Conservation (phyloP, 2,113 vertebrate genomes). For the Murina feae region DNA sequence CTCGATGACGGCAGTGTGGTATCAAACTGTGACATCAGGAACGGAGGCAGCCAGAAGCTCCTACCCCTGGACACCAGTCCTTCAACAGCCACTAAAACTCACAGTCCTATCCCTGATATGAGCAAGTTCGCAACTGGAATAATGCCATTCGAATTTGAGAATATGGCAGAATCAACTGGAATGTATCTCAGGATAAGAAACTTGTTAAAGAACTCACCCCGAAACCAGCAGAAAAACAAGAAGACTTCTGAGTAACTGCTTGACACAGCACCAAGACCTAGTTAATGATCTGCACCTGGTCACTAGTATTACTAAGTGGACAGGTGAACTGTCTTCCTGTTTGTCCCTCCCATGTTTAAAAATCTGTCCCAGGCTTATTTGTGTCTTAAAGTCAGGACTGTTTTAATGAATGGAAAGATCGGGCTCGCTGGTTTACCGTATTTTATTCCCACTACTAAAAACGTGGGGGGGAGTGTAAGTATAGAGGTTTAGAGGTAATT, state of each 20-base stretch:
- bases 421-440: constrained; percentile 4
- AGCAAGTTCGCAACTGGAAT: constrained; percentile 95
- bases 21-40: neutral
- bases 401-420: constrained; percentile 46
- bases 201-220: constrained; percentile 92
- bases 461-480: neutral
- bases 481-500: constrained; percentile 49
- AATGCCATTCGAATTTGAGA: constrained; percentile 94
- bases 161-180: constrained; percentile 94
- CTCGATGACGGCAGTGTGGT: neutral
- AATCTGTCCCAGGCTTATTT: constrained; percentile 11
- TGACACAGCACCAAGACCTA: neutral
- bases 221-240: constrained; percentile 90
- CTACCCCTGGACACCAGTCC: neutral
- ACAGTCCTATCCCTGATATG: constrained; percentile 87
- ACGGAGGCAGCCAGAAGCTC: constrained; percentile 30
- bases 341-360: constrained; percentile 39
- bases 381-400: constrained; percentile 15
- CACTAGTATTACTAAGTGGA: neutral
- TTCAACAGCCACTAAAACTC: constrained; percentile 54
- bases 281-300: neutral
- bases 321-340: neutral
- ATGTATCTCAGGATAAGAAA: constrained; percentile 92
- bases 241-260: constrained; percentile 69
- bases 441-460: constrained; percentile 58